phyloP scores from a whole-genome alignment of 2,888 invertebrate species.

The Stegana nigrithorax region DNA sequence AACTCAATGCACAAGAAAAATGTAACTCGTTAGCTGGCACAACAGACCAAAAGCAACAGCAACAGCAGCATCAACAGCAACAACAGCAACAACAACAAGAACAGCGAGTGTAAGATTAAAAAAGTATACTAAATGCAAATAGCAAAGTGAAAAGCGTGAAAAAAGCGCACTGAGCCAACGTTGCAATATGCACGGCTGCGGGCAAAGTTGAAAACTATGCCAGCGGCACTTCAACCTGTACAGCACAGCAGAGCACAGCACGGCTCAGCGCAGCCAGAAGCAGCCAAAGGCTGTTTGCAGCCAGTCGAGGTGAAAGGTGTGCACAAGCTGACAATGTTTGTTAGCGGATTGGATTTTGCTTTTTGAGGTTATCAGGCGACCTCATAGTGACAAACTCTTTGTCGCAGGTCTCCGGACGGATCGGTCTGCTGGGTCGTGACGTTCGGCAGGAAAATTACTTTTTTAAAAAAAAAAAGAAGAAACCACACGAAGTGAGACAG shows the following conservation, averaged over 20 bases:
- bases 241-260: background rate
- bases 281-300: background rate
- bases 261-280: background rate
- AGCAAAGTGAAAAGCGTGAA: background rate
- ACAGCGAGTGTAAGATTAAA: background rate
- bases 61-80: background rate
- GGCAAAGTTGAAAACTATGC: background rate
- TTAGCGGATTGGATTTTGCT: too few species aligned
- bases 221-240: too few species aligned
- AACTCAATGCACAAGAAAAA: constrained; percentile 25
- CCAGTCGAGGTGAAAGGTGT: background rate
- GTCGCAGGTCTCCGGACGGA: too few species aligned
- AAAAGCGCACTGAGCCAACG: background rate
- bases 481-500: background rate
- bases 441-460: too few species aligned
- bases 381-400: too few species aligned
- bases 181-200: too few species aligned
- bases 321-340: too few species aligned
- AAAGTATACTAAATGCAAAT: background rate
- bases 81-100: background rate
- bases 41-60: constrained; percentile 17
- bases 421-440: too few species aligned
- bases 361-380: background rate
- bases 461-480: background rate
- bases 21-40: constrained; percentile 29